Conservation (phyloP, 2,113 vertebrate species). For the Xenus cinereus region DNA sequence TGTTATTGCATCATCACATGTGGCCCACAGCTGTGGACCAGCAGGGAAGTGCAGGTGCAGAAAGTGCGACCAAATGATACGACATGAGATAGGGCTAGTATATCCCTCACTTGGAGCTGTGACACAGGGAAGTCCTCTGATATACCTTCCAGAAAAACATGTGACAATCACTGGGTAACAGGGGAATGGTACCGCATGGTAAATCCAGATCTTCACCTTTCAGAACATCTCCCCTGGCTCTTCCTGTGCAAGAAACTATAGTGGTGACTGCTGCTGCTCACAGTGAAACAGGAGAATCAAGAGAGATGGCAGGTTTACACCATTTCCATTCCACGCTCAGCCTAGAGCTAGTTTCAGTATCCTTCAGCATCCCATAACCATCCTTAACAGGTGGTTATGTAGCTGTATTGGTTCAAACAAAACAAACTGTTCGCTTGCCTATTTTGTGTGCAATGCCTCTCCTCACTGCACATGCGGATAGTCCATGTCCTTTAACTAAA, state of each 20-base stretch:
- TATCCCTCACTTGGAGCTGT: background rate
- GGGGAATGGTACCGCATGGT: background rate
- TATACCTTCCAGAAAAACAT: background rate
- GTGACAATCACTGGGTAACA: background rate
- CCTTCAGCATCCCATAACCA: background rate
- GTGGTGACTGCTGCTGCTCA: background rate
- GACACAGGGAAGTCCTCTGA: background rate
- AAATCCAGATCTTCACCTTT: background rate
- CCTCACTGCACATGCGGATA: background rate
- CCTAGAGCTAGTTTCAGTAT: background rate
- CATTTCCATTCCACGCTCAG: background rate
- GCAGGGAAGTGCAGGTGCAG: background rate
- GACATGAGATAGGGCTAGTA: background rate
- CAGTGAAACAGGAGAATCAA: background rate
- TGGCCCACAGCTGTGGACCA: background rate
- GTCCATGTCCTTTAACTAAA: background rate
- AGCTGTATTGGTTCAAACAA: background rate
- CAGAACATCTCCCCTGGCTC: background rate
- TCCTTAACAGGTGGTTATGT: background rate
- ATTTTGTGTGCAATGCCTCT: background rate
- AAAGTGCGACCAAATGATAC: accelerated
- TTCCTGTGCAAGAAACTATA: background rate
- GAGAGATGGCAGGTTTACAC: background rate
- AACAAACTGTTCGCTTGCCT: background rate
- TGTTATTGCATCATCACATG: background rate